Conservation (phyloP, 2,113 vertebrate genomes). For the Corythaixoides concolor region DNA sequence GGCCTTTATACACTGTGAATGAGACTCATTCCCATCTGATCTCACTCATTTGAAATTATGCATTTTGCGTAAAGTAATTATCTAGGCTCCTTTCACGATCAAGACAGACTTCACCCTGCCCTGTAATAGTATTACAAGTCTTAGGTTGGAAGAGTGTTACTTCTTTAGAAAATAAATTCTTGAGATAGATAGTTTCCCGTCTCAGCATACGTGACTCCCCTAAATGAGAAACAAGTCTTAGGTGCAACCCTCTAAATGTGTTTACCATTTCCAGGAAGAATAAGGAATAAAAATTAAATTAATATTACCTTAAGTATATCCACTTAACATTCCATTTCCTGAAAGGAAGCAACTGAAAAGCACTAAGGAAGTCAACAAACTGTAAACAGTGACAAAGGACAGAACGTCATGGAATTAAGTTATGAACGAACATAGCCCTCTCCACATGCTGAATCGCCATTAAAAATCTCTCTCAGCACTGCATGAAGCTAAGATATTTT, state of each 20-base stretch:
- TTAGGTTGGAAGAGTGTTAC: not conserved
- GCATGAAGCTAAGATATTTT: not conserved
- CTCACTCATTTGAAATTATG: not conserved
- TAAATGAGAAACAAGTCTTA: not conserved
- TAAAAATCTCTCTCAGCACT: not conserved
- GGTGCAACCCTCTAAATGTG: not conserved
- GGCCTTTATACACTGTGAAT: not conserved
- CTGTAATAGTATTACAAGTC: not conserved
- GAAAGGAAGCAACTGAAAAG: constrained; percentile 1
- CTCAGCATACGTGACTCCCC: not conserved
- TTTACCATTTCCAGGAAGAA: not conserved
- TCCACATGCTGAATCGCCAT: not conserved
- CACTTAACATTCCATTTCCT: not conserved
- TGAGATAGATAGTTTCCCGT: not conserved
- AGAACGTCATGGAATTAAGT: not conserved
- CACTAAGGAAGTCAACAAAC: constrained; percentile 50
- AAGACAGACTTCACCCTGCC: not conserved
- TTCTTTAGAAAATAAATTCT: not conserved
- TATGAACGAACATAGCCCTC: not conserved
- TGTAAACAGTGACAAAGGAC: constrained; percentile 39
- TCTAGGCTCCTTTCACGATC: not conserved
- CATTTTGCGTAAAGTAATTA: not conserved
- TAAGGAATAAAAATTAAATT: not conserved
- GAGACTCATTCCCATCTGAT: not conserved
- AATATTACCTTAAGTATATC: not conserved